Evolutionary conservation across 2,888 invertebrate genomes (phyloP), one percentile per base, ranked within the genome.

Genomic region (Allolobophora icterica): DNA sequence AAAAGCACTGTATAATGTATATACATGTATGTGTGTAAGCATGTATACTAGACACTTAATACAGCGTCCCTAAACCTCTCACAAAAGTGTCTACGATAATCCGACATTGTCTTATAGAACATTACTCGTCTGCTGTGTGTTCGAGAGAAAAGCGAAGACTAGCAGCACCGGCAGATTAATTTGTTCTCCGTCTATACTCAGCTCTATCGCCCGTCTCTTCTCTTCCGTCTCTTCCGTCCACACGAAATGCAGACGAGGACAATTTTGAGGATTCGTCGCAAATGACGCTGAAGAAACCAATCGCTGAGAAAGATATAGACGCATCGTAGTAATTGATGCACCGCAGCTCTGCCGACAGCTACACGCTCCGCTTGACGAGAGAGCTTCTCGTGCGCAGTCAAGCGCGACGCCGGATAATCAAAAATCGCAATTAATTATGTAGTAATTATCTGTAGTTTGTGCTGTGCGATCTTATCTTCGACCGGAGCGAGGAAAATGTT

Each of bases 281-380:
- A 38, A 87, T 87, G 87, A 87, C 13, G 71, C 71, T 71, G 71
- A 71, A 71, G 71, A 71, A 71, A 71, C 30, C 71, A 71, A 71
- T 71, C n/a, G 71, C 30, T n/a, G 30, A 71, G 30, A 71, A n/a
- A 71, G 71, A 71, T 30, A 24, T 21, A 52, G 52, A 24, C 24
- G 52, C 71, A n/a, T 71, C n/a, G n/a, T n/a, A 1, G n/a, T 71
- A 71, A 71, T 71, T 71, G 71, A 71, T 71, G 71, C 71, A n/a
- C 71, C n/a, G 71, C 71, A 8, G 71, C 71, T 0, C n/a, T 30
- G 52, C 21, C 52, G 52, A 2, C 52, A 24, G 1, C 17, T 42
- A 1, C 42, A 24, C 52, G 52, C 24, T 52, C 24, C 71, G 71
- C 71, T 71, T 71, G 71, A 13, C 71, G 11, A 71, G 71, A 8